These are phyloP conservation scores for Prinia subflava DNA, from an alignment of 2,113 vertebrate species.

Conservation along the genomic window DNA sequence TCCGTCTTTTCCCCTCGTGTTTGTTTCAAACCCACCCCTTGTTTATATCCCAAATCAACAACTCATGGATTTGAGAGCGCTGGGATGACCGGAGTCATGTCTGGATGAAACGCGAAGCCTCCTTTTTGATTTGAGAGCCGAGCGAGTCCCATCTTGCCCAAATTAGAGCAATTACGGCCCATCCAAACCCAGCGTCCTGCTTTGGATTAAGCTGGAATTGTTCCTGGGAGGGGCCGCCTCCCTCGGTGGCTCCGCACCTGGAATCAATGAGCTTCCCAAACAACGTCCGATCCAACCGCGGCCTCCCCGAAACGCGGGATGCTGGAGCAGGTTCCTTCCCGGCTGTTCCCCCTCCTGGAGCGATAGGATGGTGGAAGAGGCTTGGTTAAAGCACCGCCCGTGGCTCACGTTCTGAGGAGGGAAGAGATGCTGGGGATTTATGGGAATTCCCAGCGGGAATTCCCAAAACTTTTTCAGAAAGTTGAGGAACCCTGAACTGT, in stretches of 20 bases:
- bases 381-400: neutral
- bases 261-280: conserved; percentile 5
- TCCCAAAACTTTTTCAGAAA: neutral
- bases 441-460: neutral
- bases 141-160: conserved; percentile 11
- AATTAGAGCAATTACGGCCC: neutral
- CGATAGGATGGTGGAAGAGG: fast-evolving
- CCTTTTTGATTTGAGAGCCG: neutral
- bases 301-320: neutral
- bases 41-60: conserved; percentile 10
- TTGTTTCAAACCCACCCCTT: neutral
- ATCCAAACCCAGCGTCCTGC: neutral
- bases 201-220: neutral
- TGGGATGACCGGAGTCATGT: neutral
- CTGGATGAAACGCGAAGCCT: neutral
- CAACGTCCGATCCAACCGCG: neutral
- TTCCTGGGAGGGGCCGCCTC: neutral
- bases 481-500: neutral
- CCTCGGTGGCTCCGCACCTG: neutral
- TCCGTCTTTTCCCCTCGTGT: neutral
- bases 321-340: neutral
- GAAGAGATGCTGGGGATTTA: neutral
- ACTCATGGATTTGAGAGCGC: neutral
- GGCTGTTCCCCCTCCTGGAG: neutral
- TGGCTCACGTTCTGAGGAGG: neutral